Evolutionary conservation across 2,888 invertebrate species (phyloP).

Genomic region (Diaphora mendica): DNA sequence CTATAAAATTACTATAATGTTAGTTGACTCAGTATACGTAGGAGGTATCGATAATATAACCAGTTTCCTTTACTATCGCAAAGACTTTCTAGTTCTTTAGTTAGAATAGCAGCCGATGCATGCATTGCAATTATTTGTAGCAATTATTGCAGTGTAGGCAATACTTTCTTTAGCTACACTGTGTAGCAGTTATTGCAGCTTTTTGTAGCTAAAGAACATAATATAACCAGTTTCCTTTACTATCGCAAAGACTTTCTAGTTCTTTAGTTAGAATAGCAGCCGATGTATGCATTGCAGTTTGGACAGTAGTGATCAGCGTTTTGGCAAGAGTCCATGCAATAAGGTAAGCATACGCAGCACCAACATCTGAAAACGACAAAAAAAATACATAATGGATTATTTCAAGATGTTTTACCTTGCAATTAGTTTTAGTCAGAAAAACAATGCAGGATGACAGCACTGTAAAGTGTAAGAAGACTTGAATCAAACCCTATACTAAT

Average conservation of each 20-base stretch:
- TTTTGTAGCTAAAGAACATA: background rate
- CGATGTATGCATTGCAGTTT: slow-evolving; percentile 11
- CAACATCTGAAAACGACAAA: slow-evolving; percentile 70
- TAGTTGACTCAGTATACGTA: too few species aligned
- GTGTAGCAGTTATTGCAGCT: too few species aligned
- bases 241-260: background rate
- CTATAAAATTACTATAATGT: too few species aligned
- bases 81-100: background rate
- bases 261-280: slow-evolving; percentile 3
- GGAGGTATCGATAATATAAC: background rate
- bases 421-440: too few species aligned
- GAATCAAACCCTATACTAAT: too few species aligned
- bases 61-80: background rate
- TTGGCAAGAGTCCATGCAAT: slow-evolving; percentile 85
- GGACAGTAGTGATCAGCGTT: slow-evolving; percentile 41
- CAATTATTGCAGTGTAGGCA: too few species aligned
- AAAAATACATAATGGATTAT: background rate
- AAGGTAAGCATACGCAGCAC: slow-evolving; percentile 85
- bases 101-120: slow-evolving; percentile 9
- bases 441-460: too few species aligned
- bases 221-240: background rate
- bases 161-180: too few species aligned
- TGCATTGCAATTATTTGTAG: slow-evolving; percentile 9
- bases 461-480: too few species aligned
- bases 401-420: too few species aligned